These are phyloP conservation scores for Betta splendens DNA, from an alignment of 2,797 vertebrate species.

Conservation along the genomic window DNA sequence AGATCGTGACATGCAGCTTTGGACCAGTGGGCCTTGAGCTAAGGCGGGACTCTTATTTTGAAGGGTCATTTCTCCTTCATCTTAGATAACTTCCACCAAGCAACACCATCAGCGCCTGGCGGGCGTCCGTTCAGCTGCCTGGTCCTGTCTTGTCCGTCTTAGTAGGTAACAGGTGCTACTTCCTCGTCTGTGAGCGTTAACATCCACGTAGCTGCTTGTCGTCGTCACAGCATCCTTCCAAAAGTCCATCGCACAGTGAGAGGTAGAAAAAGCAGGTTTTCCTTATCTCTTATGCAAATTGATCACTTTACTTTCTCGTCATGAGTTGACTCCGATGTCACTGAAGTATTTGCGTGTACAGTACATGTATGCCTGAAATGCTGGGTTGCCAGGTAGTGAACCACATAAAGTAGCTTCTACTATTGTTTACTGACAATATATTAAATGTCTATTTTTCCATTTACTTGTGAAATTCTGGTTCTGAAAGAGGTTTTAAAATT, in stretches of 20 bases:
- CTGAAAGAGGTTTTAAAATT: slow-evolving; percentile 47
- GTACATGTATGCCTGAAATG: slow-evolving; percentile 62
- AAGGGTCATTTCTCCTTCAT: slow-evolving; percentile 22
- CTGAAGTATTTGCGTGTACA: slow-evolving; percentile 57
- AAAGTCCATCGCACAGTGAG: slow-evolving; percentile 39
- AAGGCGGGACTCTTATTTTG: slow-evolving; percentile 9
- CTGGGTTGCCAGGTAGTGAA: slow-evolving; percentile 62
- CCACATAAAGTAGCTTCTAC: slow-evolving; percentile 70
- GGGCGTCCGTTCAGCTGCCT: slow-evolving; percentile 47
- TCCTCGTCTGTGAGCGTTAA: slow-evolving; percentile 47
- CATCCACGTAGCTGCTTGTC: slow-evolving; percentile 37
- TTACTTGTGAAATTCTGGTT: slow-evolving; percentile 53
- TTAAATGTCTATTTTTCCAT: slow-evolving; percentile 80
- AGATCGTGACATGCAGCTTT: background rate
- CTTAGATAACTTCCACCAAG: slow-evolving; percentile 51
- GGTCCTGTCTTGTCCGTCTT: slow-evolving; percentile 38
- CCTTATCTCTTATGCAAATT: slow-evolving; percentile 72
- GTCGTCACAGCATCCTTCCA: slow-evolving; percentile 40
- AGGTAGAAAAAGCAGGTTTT: slow-evolving; percentile 51
- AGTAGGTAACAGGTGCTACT: slow-evolving; percentile 73
- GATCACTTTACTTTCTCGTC: slow-evolving; percentile 52
- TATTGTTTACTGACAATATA: slow-evolving; percentile 71
- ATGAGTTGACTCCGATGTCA: slow-evolving; percentile 60
- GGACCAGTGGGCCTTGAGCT: slow-evolving; percentile 17
- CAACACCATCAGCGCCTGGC: slow-evolving; percentile 60